phyloP scores from a whole-genome alignment of 92 coral and sea anemone species.

The Siderastrea siderea region DNA sequence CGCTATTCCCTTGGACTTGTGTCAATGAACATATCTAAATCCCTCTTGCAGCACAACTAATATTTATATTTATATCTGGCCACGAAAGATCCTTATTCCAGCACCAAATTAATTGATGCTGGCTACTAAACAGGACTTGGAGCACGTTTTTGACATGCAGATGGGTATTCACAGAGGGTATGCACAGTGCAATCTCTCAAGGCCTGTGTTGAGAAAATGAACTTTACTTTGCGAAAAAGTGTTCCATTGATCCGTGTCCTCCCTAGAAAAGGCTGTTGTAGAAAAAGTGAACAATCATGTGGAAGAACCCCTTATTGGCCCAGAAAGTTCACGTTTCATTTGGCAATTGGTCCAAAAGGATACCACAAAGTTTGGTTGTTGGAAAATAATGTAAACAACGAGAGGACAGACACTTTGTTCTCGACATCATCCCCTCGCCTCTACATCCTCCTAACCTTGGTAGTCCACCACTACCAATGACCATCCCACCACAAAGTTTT shows the following conservation, averaged over 20 bases:
- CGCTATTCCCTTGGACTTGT: too few species aligned
- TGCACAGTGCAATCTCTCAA: neutral
- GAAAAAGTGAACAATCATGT: neutral
- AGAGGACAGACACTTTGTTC: too few species aligned
- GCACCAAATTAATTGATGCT: too few species aligned
- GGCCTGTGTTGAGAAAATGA: neutral
- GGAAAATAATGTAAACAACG: too few species aligned
- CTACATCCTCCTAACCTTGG: too few species aligned
- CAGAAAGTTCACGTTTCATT: neutral
- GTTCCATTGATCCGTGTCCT: neutral
- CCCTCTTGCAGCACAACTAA: too few species aligned
- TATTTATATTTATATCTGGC: too few species aligned
- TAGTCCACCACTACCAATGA: too few species aligned
- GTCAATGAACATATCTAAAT: too few species aligned
- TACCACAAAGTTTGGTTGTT: neutral
- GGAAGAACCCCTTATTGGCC: conserved; percentile 7
- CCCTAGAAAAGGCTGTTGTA: neutral
- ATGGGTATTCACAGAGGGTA: neutral
- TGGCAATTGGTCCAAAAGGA: neutral
- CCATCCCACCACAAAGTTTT: too few species aligned
- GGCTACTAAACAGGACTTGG: neutral
- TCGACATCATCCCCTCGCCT: too few species aligned
- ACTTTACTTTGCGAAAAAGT: neutral
- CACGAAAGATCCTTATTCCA: too few species aligned
- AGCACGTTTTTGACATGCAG: conserved; percentile 1